Evolutionary conservation across 2,888 invertebrate genomes (phyloP), one percentile per base, ranked within the genome.

Genomic region (Petrolisthes cinctipes): DNA sequence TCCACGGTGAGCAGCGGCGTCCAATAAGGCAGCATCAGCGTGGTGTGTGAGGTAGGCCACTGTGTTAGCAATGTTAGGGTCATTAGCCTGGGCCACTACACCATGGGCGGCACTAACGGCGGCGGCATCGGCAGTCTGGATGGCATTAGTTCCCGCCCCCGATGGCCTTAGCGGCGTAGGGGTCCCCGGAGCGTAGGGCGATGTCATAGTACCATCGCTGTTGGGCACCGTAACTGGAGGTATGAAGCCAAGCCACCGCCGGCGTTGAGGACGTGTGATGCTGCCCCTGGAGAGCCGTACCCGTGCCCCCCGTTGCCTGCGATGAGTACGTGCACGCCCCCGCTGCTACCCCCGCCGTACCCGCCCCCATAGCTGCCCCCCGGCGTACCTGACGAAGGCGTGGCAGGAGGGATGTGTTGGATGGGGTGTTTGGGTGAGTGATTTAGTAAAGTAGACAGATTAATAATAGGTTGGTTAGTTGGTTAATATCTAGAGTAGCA

Each of bases 11-110:
- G 92, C 5, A 91, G 91, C 9, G 92, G 90, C 82, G 73, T 89
- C 3, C 11, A 85, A n/a, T 92, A 92, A 20, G 92, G 91, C 66
- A 82, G 88, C 91, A 89, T 93, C 92, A 86, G 93, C 92, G 89
- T 93, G 92, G 92, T 89, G 56, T n/a, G 85, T 75, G 56, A 83
- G 76, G 81, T 80, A 78, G 53, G 75, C 11, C 54, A 85, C 86
- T 23, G 80, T 66, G 54, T 37, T 78, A 68, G 83, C 80, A 61
- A 85, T 56, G 4, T 23, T 71, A 20, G 85, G 61, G 80, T 85
- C 75, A 75, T 83, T 80, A 66, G 89, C 79, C 61, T 76, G 79
- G 51, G 86, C 80, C 5, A 83, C 5, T 14, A 86, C 89, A 80
- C 7, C 82, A 76, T 53, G 82, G 81, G 61, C 86, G n/a, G 83